Evolutionary conservation across 2,797 vertebrate species (phyloP), one percentile per base, ranked within the genome.

Genomic region (Paratrypauchen microcephalus): DNA sequence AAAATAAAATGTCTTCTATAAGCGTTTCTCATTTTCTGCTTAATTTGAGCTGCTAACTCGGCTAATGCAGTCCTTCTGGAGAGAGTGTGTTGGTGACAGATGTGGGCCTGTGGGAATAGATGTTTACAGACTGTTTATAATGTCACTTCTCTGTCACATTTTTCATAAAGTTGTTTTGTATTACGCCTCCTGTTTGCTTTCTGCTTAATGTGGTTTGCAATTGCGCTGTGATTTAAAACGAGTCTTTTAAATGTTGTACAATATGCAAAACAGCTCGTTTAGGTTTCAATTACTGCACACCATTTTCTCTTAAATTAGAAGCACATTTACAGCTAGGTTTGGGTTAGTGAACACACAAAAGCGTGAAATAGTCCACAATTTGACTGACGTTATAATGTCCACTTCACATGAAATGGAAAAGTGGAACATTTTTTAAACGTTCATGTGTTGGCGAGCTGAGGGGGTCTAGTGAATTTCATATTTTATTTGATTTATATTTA

Each of bases 71-170:
- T 48, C 39, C 61, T 45, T 47, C 39, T 47, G 61, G 15, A 47
- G 23, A 63, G 30, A 62, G 3, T 16, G 36, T 2, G 39, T 9
- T 63, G 12, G 15, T 26, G 11, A 48, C 18, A 3, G 15, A 26
- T 4, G 41, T 4, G 3, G 8, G 21, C 41, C 41, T 15, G 15
- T 45, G 41, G 41, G 41, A 45, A 15, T 4, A 15, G 23, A 47
- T 47, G 61, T 64, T 63, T 63, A 26, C 16, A 63, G n/a, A n/a
- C n/a, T n/a, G 32, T 8, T 45, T 62, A 11, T 63, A 63, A 45
- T 47, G 1, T 1, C 32, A 62, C 36, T 60, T 32, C 39, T 8
- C 39, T 16, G 39, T 45, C 23, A 11, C 8, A 39, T 39, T 2
- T n/a, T 24, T 28, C 11, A 7, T 18, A 28, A 57, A 54, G 52